phyloP scores from a whole-genome alignment of 2,888 invertebrate genomes.

The Pinctada fucata region DNA sequence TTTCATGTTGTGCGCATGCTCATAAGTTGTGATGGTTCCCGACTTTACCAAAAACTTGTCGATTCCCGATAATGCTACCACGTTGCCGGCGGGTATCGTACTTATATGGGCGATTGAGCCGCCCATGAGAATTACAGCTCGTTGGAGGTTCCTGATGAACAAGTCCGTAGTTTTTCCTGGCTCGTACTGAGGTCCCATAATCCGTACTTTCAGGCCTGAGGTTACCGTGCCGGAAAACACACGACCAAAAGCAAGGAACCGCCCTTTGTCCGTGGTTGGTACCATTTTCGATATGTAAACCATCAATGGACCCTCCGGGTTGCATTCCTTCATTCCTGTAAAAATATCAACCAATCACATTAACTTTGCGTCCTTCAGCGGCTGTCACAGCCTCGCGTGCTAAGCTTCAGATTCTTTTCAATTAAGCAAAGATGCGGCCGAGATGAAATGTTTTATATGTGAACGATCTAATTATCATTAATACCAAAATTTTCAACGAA shows the following conservation, averaged over 20 bases:
- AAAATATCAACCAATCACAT: background rate
- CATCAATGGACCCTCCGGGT: constrained; percentile 98
- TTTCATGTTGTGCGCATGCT: constrained; percentile 99
- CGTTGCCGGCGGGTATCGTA: constrained; percentile 99
- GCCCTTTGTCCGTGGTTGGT: constrained; percentile 99
- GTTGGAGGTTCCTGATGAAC: constrained; percentile 98
- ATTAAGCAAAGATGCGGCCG: no score
- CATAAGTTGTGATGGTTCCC: constrained; percentile 98
- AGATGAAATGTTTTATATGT: no score
- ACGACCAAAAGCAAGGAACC: constrained; percentile 99
- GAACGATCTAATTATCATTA: no score
- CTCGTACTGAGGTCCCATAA: constrained; percentile 98
- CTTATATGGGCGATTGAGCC: constrained; percentile 99
- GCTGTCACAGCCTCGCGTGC: no score
- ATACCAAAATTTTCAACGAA: no score
- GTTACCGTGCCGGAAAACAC: constrained; percentile 96
- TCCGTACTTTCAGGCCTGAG: constrained; percentile 85
- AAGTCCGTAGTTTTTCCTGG: constrained; percentile 97
- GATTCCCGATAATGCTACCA: constrained; percentile 99
- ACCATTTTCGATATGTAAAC: constrained; percentile 99
- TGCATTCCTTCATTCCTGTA: constrained; percentile 86
- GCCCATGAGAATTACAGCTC: constrained; percentile 99
- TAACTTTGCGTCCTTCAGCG: no score
- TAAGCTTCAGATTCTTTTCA: no score
- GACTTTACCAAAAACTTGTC: constrained; percentile 99